Conservation (phyloP, 2,113 vertebrate species). For the Hydrolagus affinis region DNA sequence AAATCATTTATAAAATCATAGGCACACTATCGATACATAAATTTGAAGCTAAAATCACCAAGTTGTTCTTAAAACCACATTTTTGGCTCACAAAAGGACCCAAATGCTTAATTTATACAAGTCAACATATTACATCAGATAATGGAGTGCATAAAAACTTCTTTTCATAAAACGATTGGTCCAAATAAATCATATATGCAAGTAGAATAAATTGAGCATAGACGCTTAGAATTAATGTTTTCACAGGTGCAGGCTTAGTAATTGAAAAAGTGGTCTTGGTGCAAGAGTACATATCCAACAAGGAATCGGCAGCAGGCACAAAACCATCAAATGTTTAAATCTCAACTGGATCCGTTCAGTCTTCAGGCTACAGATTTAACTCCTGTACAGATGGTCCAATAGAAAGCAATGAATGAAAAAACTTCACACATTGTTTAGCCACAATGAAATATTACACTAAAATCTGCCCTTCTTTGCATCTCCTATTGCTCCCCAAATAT, state of each 20-base stretch:
- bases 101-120: background rate
- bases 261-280: background rate
- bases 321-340: background rate
- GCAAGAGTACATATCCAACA: background rate
- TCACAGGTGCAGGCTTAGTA: background rate
- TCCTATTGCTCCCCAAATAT: slow-evolving; percentile 88
- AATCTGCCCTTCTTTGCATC: slow-evolving; percentile 74
- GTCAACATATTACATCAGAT: background rate
- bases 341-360: background rate
- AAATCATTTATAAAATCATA: background rate
- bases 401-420: slow-evolving; percentile 5
- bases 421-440: background rate
- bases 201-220: too few relatives aligned
- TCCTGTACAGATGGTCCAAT: slow-evolving; percentile 14
- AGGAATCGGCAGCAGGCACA: background rate
- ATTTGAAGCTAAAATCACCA: background rate
- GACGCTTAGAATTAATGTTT: background rate
- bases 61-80: background rate
- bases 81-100: background rate
- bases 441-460: slow-evolving; percentile 37
- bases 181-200: background rate
- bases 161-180: slow-evolving; percentile 20
- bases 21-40: slow-evolving; percentile 14
- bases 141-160: background rate
- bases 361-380: background rate